These are phyloP conservation scores for Metopolophium dirhodum DNA, from an alignment of 1,140 invertebrate genomes.

Conservation along the genomic window DNA sequence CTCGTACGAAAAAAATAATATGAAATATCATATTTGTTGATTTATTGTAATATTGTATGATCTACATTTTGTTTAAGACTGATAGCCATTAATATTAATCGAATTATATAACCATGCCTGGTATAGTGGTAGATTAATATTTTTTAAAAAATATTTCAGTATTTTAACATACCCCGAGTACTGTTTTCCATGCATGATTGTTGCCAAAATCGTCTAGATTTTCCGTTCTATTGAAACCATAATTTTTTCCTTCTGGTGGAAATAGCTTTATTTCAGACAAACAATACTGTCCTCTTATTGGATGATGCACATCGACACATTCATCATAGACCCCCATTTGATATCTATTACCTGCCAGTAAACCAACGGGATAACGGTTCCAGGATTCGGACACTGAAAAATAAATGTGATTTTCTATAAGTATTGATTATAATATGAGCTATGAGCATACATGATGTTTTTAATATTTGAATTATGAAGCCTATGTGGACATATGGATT, in stretches of 20 bases:
- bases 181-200: slow-evolving; percentile 5
- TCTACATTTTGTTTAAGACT: too few species aligned
- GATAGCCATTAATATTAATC: not conserved
- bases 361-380: not conserved
- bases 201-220: not conserved
- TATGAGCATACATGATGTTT: too few species aligned
- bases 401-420: not conserved
- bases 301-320: slow-evolving; percentile 14
- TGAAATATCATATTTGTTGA: too few species aligned
- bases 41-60: too few species aligned
- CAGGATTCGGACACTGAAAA: slow-evolving; percentile 44
- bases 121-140: not conserved
- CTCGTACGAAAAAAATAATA: too few species aligned
- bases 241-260: not conserved
- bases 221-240: not conserved
- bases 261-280: slow-evolving; percentile 6
- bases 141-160: not conserved
- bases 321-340: slow-evolving; percentile 25
- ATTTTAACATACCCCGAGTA: slow-evolving; percentile 35
- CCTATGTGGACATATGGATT: too few species aligned
- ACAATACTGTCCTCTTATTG: slow-evolving; percentile 42
- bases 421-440: too few species aligned
- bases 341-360: not conserved
- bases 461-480: too few species aligned
- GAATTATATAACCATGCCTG: not conserved